phyloP scores from a whole-genome alignment of 2,888 invertebrate genomes.

The Cheilosia impressa region DNA sequence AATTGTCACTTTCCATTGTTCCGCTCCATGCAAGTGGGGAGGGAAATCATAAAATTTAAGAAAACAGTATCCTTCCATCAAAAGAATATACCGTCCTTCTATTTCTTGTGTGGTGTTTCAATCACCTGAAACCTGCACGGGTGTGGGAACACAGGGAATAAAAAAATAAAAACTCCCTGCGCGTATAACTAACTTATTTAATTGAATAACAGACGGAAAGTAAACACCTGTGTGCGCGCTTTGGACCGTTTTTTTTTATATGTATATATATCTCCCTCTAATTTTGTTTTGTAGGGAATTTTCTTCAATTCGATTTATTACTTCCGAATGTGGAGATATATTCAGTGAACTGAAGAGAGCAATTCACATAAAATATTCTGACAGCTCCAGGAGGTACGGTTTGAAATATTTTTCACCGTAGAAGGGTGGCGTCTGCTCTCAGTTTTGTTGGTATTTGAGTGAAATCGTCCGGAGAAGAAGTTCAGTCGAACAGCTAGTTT shows the following conservation, averaged over 20 bases:
- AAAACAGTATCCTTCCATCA: constrained; percentile 55
- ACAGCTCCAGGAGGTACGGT: constrained; percentile 20
- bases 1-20: constrained; percentile 59
- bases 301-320: constrained; percentile 64
- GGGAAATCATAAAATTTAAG: constrained; percentile 27
- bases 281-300: constrained; percentile 35
- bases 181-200: constrained; percentile 55
- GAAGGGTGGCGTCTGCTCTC: no score
- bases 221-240: constrained; percentile 65
- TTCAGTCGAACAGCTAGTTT: no score
- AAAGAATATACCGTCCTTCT: constrained; percentile 57
- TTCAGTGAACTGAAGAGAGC: constrained; percentile 48
- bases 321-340: constrained; percentile 65
- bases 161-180: constrained; percentile 50
- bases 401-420: background rate
- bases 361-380: constrained; percentile 40
- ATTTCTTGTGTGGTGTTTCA: constrained; percentile 44
- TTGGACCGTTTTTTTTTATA: background rate
- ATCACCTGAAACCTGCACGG: constrained; percentile 45
- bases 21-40: constrained; percentile 13
- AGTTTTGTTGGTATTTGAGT: background rate
- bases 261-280: constrained; percentile 1
- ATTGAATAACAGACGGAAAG: constrained; percentile 48
- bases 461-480: no score
- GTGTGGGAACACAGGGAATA: constrained; percentile 55